A percentile compares a stretch with the other conserved stretches of the same genome.
Evolutionary conservation across 2,888 invertebrate species (phyloP).

Genomic region (Pteria penguin): DNA sequence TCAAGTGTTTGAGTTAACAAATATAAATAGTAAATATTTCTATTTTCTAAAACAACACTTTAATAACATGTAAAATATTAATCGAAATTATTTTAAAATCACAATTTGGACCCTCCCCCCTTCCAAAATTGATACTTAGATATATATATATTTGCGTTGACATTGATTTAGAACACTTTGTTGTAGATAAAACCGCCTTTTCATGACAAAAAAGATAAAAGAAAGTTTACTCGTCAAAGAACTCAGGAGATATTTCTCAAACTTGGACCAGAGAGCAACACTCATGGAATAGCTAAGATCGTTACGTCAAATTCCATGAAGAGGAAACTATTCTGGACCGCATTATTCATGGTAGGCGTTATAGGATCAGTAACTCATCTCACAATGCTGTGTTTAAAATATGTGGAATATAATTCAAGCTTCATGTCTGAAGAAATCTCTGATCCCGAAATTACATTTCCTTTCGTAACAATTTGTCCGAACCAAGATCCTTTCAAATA

Average conservation of each 20-base stretch:
- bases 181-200: too few relatives aligned
- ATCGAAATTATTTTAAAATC: too few relatives aligned
- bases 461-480: not conserved
- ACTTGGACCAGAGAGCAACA: not conserved
- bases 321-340: not conserved
- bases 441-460: not conserved
- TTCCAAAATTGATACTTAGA: too few relatives aligned
- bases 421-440: not conserved
- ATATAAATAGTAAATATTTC: too few relatives aligned
- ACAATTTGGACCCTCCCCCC: too few relatives aligned
- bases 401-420: not conserved
- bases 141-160: too few relatives aligned
- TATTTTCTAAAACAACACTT: too few relatives aligned
- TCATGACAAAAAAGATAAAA: too few relatives aligned
- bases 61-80: too few relatives aligned
- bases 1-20: too few relatives aligned
- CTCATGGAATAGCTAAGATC: not conserved
- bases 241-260: not conserved
- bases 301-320: not conserved
- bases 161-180: too few relatives aligned
- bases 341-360: not conserved
- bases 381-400: not conserved
- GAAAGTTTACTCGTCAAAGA: not conserved
- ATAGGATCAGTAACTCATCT: not conserved
- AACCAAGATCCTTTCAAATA: not conserved